phyloP scores from a whole-genome alignment of 2,113 vertebrate genomes.

The Petrocephalus zakoni region DNA sequence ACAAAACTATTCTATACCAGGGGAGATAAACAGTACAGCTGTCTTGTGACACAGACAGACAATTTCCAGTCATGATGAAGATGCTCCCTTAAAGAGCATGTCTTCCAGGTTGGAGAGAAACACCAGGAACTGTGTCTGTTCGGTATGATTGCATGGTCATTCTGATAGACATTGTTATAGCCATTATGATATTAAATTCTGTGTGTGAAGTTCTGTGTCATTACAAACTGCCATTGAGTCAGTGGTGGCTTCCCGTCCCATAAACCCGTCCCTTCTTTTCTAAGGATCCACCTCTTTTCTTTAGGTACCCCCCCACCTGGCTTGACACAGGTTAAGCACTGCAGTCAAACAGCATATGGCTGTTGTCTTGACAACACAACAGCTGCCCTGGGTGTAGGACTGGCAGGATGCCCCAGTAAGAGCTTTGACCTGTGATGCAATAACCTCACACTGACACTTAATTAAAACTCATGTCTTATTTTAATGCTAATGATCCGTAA shows the following conservation, averaged over 20 bases:
- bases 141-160: not conserved
- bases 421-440: slow-evolving; percentile 20
- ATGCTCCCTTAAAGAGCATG: not conserved
- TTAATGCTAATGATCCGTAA: not conserved
- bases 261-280: not conserved
- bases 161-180: not conserved
- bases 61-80: not conserved
- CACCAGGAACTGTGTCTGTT: not conserved
- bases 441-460: not conserved
- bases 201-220: not conserved
- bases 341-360: slow-evolving; percentile 76
- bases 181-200: not conserved
- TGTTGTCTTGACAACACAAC: slow-evolving; percentile 88
- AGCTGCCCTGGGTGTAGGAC: slow-evolving; percentile 77
- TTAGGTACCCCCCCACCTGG: slow-evolving; percentile 44
- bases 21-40: not conserved
- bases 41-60: not conserved
- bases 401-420: slow-evolving; percentile 91
- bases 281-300: not conserved
- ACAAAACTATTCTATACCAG: not conserved
- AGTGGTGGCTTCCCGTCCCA: not conserved
- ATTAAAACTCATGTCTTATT: not conserved
- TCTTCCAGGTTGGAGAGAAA: not conserved
- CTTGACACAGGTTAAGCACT: slow-evolving; percentile 56
- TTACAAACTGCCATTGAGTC: not conserved